phyloP scores from a whole-genome alignment of 2,797 vertebrate genomes.

The Limnodromus scolopaceus region DNA sequence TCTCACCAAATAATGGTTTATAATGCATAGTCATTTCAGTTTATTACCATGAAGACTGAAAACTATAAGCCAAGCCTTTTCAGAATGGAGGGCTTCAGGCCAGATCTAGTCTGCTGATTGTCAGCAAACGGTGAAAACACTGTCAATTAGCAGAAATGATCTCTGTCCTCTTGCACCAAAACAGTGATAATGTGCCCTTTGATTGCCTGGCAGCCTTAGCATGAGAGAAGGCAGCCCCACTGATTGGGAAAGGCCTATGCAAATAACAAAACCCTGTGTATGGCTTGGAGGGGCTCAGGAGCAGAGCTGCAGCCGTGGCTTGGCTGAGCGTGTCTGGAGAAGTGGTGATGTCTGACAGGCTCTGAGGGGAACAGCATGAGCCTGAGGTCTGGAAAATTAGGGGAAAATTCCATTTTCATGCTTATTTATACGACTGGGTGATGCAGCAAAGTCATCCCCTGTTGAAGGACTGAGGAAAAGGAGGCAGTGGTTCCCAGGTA shows the following conservation, averaged over 20 bases:
- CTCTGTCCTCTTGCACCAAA: background rate
- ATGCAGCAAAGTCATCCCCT: background rate
- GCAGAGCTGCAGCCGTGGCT: fast-evolving
- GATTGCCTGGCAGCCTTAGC: background rate
- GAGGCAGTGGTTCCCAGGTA: background rate
- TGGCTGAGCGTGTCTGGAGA: fast-evolving
- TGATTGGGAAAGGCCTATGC: fast-evolving
- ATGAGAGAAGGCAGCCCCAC: background rate
- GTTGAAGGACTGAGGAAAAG: background rate
- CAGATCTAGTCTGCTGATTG: background rate
- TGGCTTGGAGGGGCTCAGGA: background rate
- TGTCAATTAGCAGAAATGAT: background rate
- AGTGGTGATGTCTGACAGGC: background rate
- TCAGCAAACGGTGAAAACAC: conserved; percentile 3
- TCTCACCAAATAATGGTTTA: background rate
- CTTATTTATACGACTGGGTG: background rate
- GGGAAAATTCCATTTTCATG: background rate
- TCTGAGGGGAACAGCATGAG: background rate
- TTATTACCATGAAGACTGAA: background rate
- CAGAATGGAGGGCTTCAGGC: background rate
- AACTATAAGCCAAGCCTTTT: background rate
- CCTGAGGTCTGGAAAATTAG: background rate
- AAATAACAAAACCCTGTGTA: fast-evolving
- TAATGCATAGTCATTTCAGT: background rate
- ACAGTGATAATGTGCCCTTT: background rate